phyloP scores from a whole-genome alignment of 2,888 invertebrate genomes.

The Melipona bicolor region DNA sequence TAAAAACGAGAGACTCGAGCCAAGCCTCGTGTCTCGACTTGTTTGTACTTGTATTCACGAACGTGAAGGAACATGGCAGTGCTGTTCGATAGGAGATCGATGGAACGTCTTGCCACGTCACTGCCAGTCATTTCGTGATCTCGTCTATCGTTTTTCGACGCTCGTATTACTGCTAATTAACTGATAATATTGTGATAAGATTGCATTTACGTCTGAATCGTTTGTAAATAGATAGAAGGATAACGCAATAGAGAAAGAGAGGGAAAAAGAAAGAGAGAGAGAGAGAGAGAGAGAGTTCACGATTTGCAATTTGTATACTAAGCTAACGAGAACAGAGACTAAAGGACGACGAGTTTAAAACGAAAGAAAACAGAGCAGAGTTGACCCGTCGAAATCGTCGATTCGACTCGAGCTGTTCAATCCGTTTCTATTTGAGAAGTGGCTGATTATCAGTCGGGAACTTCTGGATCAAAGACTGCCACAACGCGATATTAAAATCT shows the following conservation, averaged over 20 bases:
- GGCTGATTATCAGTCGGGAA: conserved; percentile 29
- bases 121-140: conserved; percentile 56
- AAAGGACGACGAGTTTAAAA: conserved; percentile 3
- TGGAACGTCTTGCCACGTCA: conserved; percentile 14
- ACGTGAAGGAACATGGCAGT: conserved; percentile 30
- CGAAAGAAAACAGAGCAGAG: not conserved
- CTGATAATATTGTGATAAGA: conserved; percentile 73
- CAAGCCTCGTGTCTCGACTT: conserved; percentile 43
- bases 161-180: conserved; percentile 42
- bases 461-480: conserved; percentile 56
- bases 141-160: conserved; percentile 43
- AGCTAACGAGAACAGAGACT: conserved; percentile 35
- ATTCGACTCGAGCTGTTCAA: conserved; percentile 9
- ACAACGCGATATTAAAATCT: conserved; percentile 30
- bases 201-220: conserved; percentile 72
- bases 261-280: no score
- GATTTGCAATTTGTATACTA: conserved; percentile 43
- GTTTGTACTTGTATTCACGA: conserved; percentile 30
- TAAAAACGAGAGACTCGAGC: conserved; percentile 40
- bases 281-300: no score
- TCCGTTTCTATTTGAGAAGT: not conserved
- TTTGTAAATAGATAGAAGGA: conserved; percentile 53
- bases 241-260: conserved; percentile 7
- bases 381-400: conserved; percentile 12
- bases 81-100: not conserved